A percentile compares a stretch with the other conserved stretches of the same genome.
Conservation (phyloP, 2,797 vertebrate genomes). For the Trichosurus vulpecula region DNA sequence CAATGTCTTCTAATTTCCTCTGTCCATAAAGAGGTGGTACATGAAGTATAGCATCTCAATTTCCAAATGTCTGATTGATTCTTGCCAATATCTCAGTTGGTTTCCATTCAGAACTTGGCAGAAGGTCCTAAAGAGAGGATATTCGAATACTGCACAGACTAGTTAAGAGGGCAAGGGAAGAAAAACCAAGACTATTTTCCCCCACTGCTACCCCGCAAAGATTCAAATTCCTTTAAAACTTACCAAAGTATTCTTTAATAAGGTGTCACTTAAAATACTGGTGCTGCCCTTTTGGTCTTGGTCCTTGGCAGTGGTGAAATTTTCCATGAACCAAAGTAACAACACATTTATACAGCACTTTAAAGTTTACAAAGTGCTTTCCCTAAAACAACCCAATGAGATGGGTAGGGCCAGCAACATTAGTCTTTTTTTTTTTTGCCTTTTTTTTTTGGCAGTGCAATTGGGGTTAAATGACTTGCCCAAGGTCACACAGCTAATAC, state of each 20-base stretch:
- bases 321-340: neutral
- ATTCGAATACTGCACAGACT: neutral
- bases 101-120: neutral
- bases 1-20: neutral
- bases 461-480: no score
- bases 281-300: neutral
- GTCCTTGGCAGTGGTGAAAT: neutral
- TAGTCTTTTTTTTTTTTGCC: no score
- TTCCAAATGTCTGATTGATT: no score
- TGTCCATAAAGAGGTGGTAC: neutral
- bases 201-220: neutral
- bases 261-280: neutral
- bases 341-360: neutral
- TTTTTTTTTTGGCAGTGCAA: no score
- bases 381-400: neutral
- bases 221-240: neutral
- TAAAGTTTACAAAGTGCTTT: no score
- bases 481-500: no score
- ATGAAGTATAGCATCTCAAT: neutral
- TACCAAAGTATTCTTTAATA: neutral
- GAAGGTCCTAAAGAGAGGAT: neutral
- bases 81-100: no score
- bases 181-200: neutral
- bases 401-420: neutral
- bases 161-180: neutral